phyloP scores from a whole-genome alignment of 2,113 vertebrate species.

The Maccullochella peelii region DNA sequence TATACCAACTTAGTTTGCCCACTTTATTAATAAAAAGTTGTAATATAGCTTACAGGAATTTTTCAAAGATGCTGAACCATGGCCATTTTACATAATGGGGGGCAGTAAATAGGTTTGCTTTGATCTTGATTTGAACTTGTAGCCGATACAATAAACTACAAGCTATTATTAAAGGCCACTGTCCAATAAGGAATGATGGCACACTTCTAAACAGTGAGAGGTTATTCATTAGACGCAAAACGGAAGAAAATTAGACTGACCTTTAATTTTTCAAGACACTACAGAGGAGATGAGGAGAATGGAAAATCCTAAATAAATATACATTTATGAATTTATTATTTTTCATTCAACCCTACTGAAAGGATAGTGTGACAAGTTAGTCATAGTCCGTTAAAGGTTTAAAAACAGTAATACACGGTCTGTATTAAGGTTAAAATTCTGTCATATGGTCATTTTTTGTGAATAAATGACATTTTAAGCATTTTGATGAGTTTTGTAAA shows the following conservation, averaged over 20 bases:
- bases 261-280: constrained; percentile 32
- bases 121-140: constrained; percentile 30
- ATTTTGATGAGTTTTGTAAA: background rate
- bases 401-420: background rate
- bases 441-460: no score
- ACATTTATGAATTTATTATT: background rate
- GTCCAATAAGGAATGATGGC: constrained; percentile 35
- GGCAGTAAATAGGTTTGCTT: background rate
- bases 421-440: background rate
- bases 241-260: constrained; percentile 34
- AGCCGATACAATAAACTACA: constrained; percentile 34
- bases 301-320: background rate
- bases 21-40: constrained; percentile 7
- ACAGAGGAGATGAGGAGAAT: background rate
- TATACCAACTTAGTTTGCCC: background rate
- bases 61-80: background rate
- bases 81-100: background rate
- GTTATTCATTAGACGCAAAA: constrained; percentile 26
- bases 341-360: background rate
- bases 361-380: background rate
- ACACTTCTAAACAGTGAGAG: constrained; percentile 19
- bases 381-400: background rate
- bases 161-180: constrained; percentile 42
- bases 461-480: background rate
- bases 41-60: background rate